Evolutionary conservation across 2,113 vertebrate genomes (phyloP).

Genomic region (Protobothrops mucrosquamatus): DNA sequence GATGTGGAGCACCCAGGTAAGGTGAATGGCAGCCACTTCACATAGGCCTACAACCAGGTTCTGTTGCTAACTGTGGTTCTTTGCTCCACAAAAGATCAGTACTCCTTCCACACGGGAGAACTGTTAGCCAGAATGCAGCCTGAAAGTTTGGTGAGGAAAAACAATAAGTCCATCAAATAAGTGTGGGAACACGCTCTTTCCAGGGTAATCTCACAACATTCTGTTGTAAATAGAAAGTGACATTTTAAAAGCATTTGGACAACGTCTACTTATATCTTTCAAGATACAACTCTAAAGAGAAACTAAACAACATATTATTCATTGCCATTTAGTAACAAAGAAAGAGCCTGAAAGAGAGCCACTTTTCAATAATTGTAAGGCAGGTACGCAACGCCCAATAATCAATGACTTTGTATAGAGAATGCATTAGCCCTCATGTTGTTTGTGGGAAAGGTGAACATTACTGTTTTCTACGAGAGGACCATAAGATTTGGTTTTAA

Average conservation of each 20-base stretch:
- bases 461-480: fast-evolving
- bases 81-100: not conserved
- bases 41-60: not conserved
- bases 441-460: not conserved
- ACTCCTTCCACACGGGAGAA: not conserved
- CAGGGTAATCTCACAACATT: not conserved
- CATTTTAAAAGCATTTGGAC: not conserved
- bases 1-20: not conserved
- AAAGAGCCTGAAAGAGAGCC: not conserved
- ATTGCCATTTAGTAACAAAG: constrained; percentile 7
- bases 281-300: not conserved
- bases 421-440: not conserved
- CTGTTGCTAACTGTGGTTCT: not conserved
- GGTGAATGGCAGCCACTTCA: not conserved
- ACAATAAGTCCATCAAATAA: not conserved
- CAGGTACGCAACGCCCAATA: not conserved
- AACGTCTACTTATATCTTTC: constrained; percentile 12
- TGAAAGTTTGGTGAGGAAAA: not conserved
- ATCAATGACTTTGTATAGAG: not conserved
- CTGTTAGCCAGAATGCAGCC: not conserved
- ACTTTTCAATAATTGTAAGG: not conserved
- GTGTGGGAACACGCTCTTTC: not conserved
- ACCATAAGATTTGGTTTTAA: not conserved
- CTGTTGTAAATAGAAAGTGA: not conserved
- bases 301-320: not conserved